A percentile compares a stretch with the other conserved stretches of the same genome.
Evolutionary conservation across 2,888 invertebrate genomes (phyloP).

Genomic region (Exephanes ischioxanthus): DNA sequence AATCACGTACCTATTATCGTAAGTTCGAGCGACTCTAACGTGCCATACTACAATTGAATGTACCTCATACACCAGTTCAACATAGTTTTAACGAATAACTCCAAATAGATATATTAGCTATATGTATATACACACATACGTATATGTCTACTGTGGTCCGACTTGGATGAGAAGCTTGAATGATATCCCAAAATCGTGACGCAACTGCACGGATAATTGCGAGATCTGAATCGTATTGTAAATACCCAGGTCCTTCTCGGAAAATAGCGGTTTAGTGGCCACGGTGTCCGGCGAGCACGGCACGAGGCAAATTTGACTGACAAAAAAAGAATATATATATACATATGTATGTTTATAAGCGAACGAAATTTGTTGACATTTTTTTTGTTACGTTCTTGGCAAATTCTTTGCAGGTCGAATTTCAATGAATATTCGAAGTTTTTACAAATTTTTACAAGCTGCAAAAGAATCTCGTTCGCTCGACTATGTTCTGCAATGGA

Average conservation of each 20-base stretch:
- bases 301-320: constrained; percentile 26
- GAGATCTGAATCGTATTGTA: constrained; percentile 56
- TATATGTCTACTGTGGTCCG: constrained; percentile 16
- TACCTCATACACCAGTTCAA: constrained; percentile 10
- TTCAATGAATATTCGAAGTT: constrained; percentile 19
- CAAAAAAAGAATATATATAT: constrained; percentile 1
- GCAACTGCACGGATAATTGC: constrained; percentile 15
- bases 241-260: constrained; percentile 53
- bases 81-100: constrained; percentile 46
- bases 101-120: constrained; percentile 26
- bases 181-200: neutral
- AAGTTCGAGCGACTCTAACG: constrained; percentile 54
- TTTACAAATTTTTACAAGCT: constrained; percentile 56
- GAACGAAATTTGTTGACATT: constrained; percentile 25
- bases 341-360: neutral
- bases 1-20: constrained; percentile 69
- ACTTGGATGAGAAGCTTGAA: constrained; percentile 35
- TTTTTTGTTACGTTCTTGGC: constrained; percentile 18
- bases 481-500: neutral
- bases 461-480: constrained; percentile 13
- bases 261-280: constrained; percentile 18
- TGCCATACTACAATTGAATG: constrained; percentile 69
- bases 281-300: neutral
- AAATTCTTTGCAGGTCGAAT: constrained; percentile 21
- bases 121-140: constrained; percentile 5